Conservation (phyloP, 2,797 vertebrate species). For the Onychomys leucogaster region DNA sequence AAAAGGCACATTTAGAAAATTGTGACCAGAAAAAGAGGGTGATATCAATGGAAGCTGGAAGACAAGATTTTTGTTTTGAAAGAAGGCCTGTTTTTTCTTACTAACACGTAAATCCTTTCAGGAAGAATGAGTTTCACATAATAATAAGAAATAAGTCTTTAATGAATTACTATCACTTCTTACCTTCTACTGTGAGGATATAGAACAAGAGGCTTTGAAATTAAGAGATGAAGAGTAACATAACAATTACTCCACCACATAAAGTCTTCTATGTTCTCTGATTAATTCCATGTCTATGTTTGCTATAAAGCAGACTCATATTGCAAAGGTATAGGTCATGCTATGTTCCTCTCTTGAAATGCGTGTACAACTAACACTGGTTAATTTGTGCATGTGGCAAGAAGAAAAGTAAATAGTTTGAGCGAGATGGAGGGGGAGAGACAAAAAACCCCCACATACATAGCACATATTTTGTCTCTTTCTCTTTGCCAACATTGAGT, state of each 20-base stretch:
- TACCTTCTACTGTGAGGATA: neutral
- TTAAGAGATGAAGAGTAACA: constrained; percentile 2
- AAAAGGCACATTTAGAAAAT: neutral
- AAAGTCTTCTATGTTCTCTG: neutral
- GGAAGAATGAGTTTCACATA: neutral
- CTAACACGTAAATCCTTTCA: neutral
- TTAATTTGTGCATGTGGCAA: neutral
- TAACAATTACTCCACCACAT: neutral
- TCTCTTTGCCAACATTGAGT: neutral
- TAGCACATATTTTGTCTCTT: neutral
- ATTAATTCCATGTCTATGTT: constrained; percentile 33
- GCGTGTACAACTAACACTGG: neutral
- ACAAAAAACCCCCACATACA: rapidly evolving
- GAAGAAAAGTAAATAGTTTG: neutral
- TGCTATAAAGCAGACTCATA: constrained; percentile 29
- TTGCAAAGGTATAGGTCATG: neutral
- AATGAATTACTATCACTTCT: constrained; percentile 22
- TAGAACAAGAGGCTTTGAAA: neutral
- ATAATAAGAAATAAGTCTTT: neutral
- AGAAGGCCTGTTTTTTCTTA: neutral
- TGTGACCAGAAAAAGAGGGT: neutral
- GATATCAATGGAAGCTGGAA: neutral
- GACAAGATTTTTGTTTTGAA: constrained; percentile 23
- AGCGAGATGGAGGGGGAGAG: neutral
- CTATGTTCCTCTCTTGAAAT: neutral